A percentile compares a stretch with the other conserved stretches of the same genome.
These are phyloP conservation scores for Oegoconia quadripuncta DNA, from an alignment of 2,888 invertebrate genomes.

Conservation along the genomic window DNA sequence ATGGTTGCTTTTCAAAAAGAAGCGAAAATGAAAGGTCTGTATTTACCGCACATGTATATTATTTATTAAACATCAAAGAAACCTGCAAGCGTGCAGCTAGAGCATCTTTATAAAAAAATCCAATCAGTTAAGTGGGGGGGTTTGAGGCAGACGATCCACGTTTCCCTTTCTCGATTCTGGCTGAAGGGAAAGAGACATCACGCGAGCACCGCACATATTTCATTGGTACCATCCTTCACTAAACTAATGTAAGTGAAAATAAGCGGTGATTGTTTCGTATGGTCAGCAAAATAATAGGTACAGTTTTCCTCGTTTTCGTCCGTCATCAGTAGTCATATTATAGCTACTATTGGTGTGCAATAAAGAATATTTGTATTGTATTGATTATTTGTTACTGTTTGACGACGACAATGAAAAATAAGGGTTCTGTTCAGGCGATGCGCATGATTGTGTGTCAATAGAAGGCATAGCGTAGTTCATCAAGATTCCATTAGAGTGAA, in stretches of 20 bases:
- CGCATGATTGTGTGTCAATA: too few relatives aligned
- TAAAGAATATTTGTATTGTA: too few relatives aligned
- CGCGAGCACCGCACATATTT: constrained; percentile 69
- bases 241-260: constrained; percentile 76
- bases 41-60: constrained; percentile 6
- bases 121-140: constrained; percentile 65
- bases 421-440: too few relatives aligned
- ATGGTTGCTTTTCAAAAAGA: too few relatives aligned
- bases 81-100: constrained; percentile 26
- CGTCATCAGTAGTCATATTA: too few relatives aligned
- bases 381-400: too few relatives aligned
- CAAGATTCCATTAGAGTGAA: too few relatives aligned
- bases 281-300: constrained; percentile 35
- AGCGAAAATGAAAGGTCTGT: not conserved
- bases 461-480: too few relatives aligned
- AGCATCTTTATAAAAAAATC: constrained; percentile 54
- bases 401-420: too few relatives aligned
- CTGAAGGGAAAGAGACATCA: constrained; percentile 62
- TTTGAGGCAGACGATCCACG: constrained; percentile 21
- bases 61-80: constrained; percentile 43
- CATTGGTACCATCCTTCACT: constrained; percentile 70
- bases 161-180: constrained; percentile 23
- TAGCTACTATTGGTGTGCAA: too few relatives aligned
- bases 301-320: too few relatives aligned
- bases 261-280: constrained; percentile 59